Percentiles rank a stretch among this genome's conserved stretches.
phyloP scores from a whole-genome alignment of 2,113 vertebrate species.

The Oncorhynchus masou region DNA sequence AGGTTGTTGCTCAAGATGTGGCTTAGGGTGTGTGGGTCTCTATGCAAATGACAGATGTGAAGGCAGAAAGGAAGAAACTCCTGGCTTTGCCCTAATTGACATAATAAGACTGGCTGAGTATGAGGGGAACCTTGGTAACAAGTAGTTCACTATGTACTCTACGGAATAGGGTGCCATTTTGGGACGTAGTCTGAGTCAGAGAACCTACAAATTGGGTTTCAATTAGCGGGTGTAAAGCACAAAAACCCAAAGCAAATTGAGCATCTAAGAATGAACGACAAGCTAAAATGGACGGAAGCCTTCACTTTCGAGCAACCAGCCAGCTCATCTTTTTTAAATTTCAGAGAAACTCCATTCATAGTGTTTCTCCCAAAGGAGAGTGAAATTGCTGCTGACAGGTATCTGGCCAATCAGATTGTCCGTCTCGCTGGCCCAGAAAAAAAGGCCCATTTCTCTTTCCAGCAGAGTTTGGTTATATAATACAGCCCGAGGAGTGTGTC shows the following conservation, averaged over 20 bases:
- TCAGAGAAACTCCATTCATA: background rate
- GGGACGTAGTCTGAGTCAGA: background rate
- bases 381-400: conserved; percentile 40
- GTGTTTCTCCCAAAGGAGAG: conserved; percentile 20
- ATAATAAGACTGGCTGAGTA: conserved; percentile 51
- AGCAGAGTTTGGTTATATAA: conserved; percentile 12
- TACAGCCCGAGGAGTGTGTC: conserved; percentile 2
- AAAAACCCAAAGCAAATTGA: background rate
- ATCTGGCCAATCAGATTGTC: conserved; percentile 29
- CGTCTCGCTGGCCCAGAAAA: conserved; percentile 24
- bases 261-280: conserved; percentile 41
- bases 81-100: conserved; percentile 50
- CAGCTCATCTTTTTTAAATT: background rate
- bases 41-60: conserved; percentile 18
- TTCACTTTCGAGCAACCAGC: background rate
- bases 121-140: background rate
- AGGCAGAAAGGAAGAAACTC: conserved; percentile 6
- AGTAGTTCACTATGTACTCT: too few relatives aligned
- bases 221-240: conserved; percentile 29
- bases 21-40: background rate
- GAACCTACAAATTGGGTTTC: conserved; percentile 43
- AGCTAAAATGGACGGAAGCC: background rate
- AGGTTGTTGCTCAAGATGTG: conserved; percentile 1
- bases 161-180: too few relatives aligned
- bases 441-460: conserved; percentile 10